A percentile compares a stretch with the other conserved stretches of the same genome.
Conservation (phyloP, 2,113 vertebrate species). For the Phalacrocorax pelagicus region DNA sequence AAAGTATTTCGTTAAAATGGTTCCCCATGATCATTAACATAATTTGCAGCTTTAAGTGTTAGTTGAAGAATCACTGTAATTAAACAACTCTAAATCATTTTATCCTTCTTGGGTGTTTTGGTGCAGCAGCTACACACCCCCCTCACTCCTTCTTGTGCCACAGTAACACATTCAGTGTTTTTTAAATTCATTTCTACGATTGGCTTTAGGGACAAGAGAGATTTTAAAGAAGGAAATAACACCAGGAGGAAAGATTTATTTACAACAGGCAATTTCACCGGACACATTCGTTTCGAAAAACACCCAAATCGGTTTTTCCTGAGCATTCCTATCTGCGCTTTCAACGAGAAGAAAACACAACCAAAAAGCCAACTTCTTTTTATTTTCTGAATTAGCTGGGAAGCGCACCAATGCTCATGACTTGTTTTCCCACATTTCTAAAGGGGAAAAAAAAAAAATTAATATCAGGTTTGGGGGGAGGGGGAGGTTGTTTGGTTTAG, state of each 20-base stretch:
- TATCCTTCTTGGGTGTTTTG: not conserved
- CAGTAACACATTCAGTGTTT: not conserved
- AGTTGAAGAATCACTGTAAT: not conserved
- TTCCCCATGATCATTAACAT: not conserved
- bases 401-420: not conserved
- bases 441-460: not conserved
- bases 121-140: not conserved
- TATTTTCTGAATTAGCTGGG: not conserved
- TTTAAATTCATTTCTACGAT: not conserved
- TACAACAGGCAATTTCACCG: not conserved
- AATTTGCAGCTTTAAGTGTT: not conserved
- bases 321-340: not conserved
- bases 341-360: not conserved
- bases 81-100: not conserved
- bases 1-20: not conserved
- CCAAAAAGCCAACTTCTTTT: not conserved
- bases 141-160: fast-evolving
- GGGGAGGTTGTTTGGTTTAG: not conserved
- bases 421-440: not conserved
- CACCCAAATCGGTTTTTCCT: no score
- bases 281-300: not conserved
- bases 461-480: not conserved
- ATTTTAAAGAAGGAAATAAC: not conserved
- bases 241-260: not conserved
- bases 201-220: not conserved